Conservation (phyloP, 2,113 vertebrate species). For the Tetrao urogallus region DNA sequence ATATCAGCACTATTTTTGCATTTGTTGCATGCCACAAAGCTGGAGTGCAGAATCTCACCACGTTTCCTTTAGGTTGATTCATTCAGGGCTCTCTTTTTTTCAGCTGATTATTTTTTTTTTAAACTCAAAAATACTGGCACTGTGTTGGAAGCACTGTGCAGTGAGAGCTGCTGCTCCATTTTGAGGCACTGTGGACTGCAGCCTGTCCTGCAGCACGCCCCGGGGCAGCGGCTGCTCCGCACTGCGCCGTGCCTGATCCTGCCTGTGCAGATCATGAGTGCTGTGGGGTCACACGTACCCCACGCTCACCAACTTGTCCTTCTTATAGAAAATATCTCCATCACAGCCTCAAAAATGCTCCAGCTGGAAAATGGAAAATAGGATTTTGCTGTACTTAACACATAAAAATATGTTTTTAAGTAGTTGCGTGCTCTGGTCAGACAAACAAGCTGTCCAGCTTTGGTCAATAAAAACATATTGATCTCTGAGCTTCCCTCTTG, state of each 20-base stretch:
- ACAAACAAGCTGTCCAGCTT: neutral
- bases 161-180: neutral
- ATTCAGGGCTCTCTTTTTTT: neutral
- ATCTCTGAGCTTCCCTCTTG: neutral
- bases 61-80: neutral
- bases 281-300: neutral
- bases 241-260: neutral
- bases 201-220: rapidly evolving
- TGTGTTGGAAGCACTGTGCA: neutral
- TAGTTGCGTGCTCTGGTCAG: neutral
- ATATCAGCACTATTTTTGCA: neutral
- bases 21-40: neutral
- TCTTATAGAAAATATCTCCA: neutral
- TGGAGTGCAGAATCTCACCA: neutral
- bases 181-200: neutral
- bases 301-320: neutral
- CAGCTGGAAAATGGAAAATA: neutral
- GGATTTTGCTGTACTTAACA: rapidly evolving
- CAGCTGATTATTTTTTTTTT: neutral
- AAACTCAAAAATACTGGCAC: neutral
- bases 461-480: neutral
- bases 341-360: neutral
- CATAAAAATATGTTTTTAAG: neutral
- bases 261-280: neutral
- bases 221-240: rapidly evolving